These are phyloP conservation scores for Drosophila borborema DNA, from an alignment of 2,888 invertebrate genomes.

Conservation along the genomic window DNA sequence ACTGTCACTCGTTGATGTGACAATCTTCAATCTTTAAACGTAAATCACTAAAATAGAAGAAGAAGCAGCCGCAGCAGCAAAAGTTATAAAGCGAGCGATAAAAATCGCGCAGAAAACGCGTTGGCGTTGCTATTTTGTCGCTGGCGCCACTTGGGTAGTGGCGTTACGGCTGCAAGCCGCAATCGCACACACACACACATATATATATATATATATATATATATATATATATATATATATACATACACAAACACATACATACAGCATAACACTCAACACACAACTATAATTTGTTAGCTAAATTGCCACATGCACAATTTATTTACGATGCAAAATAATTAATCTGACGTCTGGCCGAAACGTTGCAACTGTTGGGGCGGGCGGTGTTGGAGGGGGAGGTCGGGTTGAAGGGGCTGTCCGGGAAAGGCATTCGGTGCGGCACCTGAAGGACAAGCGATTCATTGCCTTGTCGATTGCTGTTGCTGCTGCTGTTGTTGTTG, in stretches of 20 bases:
- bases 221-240: too few species aligned
- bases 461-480: constrained; percentile 21
- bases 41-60: constrained; percentile 1
- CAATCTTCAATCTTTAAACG: constrained; percentile 13
- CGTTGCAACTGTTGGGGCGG: neutral
- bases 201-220: neutral
- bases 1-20: constrained; percentile 21
- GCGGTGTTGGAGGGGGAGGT: too few species aligned
- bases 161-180: constrained; percentile 14
- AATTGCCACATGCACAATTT: constrained; percentile 68
- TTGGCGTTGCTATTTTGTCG: constrained; percentile 43
- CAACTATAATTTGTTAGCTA: constrained; percentile 63
- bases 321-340: constrained; percentile 68
- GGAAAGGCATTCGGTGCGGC: constrained; percentile 45
- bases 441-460: constrained; percentile 55
- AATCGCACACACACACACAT: constrained; percentile 20
- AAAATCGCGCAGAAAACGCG: constrained; percentile 34
- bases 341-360: constrained; percentile 47
- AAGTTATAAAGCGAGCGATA: neutral
- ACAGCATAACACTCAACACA: constrained; percentile 20
- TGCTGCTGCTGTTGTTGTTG: constrained; percentile 8
- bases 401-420: neutral
- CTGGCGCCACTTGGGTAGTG: constrained; percentile 56
- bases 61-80: neutral
- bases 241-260: constrained; percentile 5